Conservation (phyloP, 1,140 invertebrate genomes). For the Macrobrachium rosenbergii region DNA sequence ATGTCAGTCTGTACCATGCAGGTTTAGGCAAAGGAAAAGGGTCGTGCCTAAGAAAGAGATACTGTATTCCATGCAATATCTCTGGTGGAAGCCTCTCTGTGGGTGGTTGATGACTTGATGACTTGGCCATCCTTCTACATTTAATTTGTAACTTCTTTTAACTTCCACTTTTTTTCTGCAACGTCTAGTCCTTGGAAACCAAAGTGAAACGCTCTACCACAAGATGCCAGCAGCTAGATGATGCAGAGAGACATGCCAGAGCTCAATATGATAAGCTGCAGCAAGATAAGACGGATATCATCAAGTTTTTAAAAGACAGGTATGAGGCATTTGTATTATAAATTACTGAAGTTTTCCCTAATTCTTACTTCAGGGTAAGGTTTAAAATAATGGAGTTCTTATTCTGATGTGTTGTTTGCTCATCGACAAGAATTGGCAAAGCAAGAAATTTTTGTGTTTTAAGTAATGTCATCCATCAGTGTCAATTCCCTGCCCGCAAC, state of each 20-base stretch:
- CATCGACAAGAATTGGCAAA: too few relatives aligned
- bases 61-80: too few relatives aligned
- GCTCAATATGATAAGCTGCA: conserved; percentile 52
- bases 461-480: too few relatives aligned
- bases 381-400: too few relatives aligned
- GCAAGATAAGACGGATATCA: conserved; percentile 60
- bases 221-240: conserved; percentile 52
- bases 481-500: too few relatives aligned
- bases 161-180: neutral
- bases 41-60: too few relatives aligned
- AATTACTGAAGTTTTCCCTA: too few relatives aligned
- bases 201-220: conserved; percentile 38
- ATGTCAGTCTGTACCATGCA: too few relatives aligned
- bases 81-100: neutral
- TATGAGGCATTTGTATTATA: neutral
- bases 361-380: too few relatives aligned
- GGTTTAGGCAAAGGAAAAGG: too few relatives aligned
- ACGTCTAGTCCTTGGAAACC: conserved; percentile 44
- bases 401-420: too few relatives aligned
- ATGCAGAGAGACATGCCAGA: conserved; percentile 55
- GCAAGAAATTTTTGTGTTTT: too few relatives aligned
- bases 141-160: neutral
- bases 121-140: neutral
- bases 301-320: conserved; percentile 58
- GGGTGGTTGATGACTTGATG: neutral